Conservation (phyloP, 1,140 invertebrate genomes). For the Drosophila murphyi region DNA sequence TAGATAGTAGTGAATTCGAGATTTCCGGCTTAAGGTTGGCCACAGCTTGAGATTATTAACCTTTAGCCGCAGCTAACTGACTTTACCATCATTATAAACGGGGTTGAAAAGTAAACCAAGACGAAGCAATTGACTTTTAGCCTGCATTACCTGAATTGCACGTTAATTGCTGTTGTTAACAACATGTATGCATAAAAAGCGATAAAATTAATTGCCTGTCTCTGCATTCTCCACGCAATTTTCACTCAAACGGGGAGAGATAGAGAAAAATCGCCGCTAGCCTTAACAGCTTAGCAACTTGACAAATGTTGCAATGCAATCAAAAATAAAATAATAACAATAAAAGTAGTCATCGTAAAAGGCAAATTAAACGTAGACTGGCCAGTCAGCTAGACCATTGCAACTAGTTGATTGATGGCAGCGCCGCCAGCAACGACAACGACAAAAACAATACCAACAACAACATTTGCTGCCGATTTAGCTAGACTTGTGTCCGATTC, state of each 20-base stretch:
- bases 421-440: conserved; percentile 29
- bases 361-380: conserved; percentile 45
- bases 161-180: conserved; percentile 47
- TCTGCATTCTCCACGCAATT: conserved; percentile 70
- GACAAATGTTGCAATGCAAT: conserved; percentile 55
- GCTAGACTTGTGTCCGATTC: conserved; percentile 4
- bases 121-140: conserved; percentile 75
- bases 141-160: conserved; percentile 57
- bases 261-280: conserved; percentile 23
- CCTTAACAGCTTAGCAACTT: conserved; percentile 42
- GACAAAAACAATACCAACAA: conserved; percentile 1
- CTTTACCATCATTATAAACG: conserved; percentile 7
- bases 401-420: conserved; percentile 63
- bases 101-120: conserved; percentile 69
- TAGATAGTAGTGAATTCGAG: conserved; percentile 18
- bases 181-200: conserved; percentile 66
- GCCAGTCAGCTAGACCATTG: conserved; percentile 38
- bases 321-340: conserved; percentile 12
- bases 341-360: conserved; percentile 60
- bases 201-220: conserved; percentile 73
- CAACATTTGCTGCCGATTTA: conserved; percentile 43
- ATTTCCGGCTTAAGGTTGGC: conserved; percentile 23
- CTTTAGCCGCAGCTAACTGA: conserved; percentile 3
- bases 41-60: conserved; percentile 3
- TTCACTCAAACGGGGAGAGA: conserved; percentile 37